Percentiles rank a stretch among this genome's conserved stretches.
These are phyloP conservation scores for Poecilia wingei DNA, from an alignment of 2,797 vertebrate genomes.

Conservation along the genomic window DNA sequence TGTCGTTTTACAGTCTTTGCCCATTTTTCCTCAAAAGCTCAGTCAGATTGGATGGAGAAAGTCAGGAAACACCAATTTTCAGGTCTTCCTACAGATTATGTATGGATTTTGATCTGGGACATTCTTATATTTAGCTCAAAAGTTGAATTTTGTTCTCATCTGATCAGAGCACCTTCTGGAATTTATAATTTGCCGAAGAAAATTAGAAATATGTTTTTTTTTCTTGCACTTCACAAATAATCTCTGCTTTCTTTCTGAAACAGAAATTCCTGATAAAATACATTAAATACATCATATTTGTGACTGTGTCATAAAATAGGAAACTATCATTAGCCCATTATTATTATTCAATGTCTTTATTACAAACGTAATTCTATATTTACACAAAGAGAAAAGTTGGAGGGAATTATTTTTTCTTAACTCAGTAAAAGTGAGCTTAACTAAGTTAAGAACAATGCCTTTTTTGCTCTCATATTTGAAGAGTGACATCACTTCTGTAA, in stretches of 20 bases:
- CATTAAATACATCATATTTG: neutral
- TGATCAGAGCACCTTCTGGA: neutral
- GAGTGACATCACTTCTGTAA: slow-evolving; percentile 15
- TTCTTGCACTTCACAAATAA: neutral
- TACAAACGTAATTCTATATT: neutral
- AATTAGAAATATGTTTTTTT: neutral
- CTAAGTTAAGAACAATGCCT: neutral
- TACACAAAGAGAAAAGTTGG: slow-evolving; percentile 9
- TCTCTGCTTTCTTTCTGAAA: neutral
- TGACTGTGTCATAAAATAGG: neutral
- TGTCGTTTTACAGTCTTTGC: neutral
- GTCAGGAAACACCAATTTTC: neutral
- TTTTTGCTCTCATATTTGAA: slow-evolving; percentile 12
- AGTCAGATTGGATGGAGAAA: neutral
- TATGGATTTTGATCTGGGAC: neutral
- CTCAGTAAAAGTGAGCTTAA: slow-evolving; percentile 1
- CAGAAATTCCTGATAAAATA: neutral
- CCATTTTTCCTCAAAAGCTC: neutral
- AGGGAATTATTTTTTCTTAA: slow-evolving; percentile 3
- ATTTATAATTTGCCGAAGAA: neutral
- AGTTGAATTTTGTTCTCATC: neutral
- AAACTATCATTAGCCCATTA: neutral
- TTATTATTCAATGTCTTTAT: neutral
- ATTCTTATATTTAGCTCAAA: neutral
- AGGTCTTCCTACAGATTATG: neutral